A percentile compares a stretch with the other conserved stretches of the same genome.
Conservation (phyloP, 1,140 invertebrate genomes). For the Oedothorax gibbosus region DNA sequence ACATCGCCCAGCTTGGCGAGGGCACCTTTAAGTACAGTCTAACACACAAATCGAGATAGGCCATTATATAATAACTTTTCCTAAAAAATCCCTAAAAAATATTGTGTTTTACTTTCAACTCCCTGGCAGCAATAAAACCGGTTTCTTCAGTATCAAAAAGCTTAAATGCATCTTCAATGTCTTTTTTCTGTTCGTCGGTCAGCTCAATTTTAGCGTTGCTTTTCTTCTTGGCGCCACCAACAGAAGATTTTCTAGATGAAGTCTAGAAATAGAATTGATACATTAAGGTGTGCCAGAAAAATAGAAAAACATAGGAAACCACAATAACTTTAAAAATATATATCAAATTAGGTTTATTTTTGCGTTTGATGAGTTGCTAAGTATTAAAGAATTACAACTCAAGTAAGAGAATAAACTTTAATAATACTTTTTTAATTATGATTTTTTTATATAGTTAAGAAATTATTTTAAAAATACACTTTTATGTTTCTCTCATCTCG, state of each 20-base stretch:
- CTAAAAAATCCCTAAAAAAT: not conserved
- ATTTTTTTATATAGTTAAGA: no score
- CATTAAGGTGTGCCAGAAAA: not conserved
- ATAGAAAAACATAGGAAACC: no score
- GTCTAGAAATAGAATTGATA: constrained; percentile 18
- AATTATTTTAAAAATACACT: no score
- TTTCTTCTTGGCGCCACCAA: constrained; percentile 44
- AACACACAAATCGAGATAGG: not conserved
- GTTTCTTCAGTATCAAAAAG: constrained; percentile 90
- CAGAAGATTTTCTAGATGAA: constrained; percentile 50
- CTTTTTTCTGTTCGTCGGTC: constrained; percentile 87
- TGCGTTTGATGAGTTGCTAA: no score
- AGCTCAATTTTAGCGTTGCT: constrained; percentile 77
- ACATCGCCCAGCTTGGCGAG: no score
- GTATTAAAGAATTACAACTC: no score
- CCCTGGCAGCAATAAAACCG: constrained; percentile 89
- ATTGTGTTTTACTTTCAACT: constrained; percentile 80
- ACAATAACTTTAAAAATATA: no score
- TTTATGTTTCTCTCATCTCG: no score
- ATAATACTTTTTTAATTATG: no score
- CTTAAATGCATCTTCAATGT: constrained; percentile 96
- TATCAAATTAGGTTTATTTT: no score
- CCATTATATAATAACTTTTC: not conserved
- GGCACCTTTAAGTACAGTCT: not conserved
- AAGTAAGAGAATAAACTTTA: no score